These are phyloP conservation scores for Orchesella cincta DNA, from an alignment of 1,140 invertebrate species.

Conservation along the genomic window DNA sequence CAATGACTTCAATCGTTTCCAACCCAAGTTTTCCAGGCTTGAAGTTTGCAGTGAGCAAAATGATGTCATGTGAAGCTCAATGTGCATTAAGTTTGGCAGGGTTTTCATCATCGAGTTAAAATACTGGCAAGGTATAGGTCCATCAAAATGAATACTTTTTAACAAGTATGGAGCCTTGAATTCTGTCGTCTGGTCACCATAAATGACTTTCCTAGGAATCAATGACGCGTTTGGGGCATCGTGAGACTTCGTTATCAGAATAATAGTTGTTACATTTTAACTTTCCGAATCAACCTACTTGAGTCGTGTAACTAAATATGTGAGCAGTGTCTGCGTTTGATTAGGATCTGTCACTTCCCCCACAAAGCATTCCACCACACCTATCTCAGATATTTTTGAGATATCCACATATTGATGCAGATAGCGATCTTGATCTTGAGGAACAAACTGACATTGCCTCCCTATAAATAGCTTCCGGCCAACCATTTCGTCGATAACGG, in stretches of 20 bases:
- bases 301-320: background rate
- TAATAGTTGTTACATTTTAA: constrained; percentile 1
- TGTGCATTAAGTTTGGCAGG: background rate
- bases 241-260: background rate
- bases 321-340: background rate
- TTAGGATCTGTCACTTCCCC: background rate
- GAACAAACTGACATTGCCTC: constrained; percentile 10
- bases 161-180: constrained; percentile 11
- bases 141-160: constrained; percentile 8
- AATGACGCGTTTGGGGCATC: background rate
- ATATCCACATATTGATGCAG: constrained; percentile 7
- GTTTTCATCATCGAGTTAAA: background rate
- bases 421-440: constrained; percentile 4
- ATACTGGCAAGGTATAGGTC: background rate
- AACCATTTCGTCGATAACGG: constrained; percentile 6
- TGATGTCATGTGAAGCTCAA: background rate
- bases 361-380: background rate
- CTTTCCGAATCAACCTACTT: background rate
- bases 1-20: background rate
- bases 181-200: background rate
- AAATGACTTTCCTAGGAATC: background rate
- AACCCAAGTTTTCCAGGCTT: background rate
- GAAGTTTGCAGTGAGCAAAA: background rate
- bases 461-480: constrained; percentile 16
- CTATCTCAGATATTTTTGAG: background rate